Base-by-base conservation (phyloP, 1,140 invertebrate species). In the Microvelia longipes region DNA sequence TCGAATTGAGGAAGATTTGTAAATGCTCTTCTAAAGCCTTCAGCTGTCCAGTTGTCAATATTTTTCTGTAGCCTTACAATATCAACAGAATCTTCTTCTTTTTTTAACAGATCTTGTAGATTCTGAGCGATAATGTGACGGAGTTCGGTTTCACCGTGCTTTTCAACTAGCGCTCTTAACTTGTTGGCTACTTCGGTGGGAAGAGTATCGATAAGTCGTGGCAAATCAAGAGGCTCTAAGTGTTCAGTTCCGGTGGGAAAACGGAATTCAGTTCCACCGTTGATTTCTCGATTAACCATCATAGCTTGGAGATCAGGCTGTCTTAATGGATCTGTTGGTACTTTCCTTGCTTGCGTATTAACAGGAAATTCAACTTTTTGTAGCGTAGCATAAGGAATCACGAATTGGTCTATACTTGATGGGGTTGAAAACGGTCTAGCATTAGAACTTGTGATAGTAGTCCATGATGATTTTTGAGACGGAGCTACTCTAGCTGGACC, bases 41-140 rank as follows among this genome's bases (percentile, higher is more conserved):
- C 87, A 73, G 89, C 87, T 1, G 89, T 91, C 90, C 90, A 92
- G 35, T 88, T 87, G 75, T 92, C 90, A 60, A 92, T 92, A 73
- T 90, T 90, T 74, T 90, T 88, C 76, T 91, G 89, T 66, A 91
- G 77, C 75, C 86, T 86, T 28, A 85, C 83, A 24, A 89, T 83
- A 75, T 90, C 88, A 73, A 89, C 87, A 0, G 84, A 84, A 14
- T 78, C 77, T 28, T 78, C 74, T 70, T 77, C 78, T 2, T 74
- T 76, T 29, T 76, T 76, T 1, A 77, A 76, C 67, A 77, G 70
- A 29, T 76, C 77, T 66, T 76, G 73, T 13, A 78, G 70, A 72
- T 80, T 80, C 61, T 77, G 70, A 62, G 77, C 76, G 5, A 81
- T 72, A 15, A 80, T 77, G 71, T 81, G 78, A 76, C 71, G 77